A percentile compares a stretch with the other conserved stretches of the same genome.
Evolutionary conservation across 2,797 vertebrate genomes (phyloP).

Genomic region (Pipistrellus pipistrellus): DNA sequence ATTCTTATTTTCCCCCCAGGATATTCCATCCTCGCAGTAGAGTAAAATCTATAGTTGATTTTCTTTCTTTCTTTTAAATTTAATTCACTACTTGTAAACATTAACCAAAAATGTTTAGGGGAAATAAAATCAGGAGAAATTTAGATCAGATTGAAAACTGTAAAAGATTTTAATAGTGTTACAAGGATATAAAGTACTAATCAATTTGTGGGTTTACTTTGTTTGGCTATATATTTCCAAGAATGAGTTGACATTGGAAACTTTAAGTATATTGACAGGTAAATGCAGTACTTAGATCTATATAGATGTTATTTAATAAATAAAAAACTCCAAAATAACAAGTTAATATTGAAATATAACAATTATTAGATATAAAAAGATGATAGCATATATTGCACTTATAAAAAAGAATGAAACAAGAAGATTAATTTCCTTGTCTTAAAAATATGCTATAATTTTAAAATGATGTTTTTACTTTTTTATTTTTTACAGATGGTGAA

Average conservation of each 20-base stretch:
- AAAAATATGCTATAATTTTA: conserved; percentile 25
- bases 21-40: background rate
- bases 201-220: conserved; percentile 15
- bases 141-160: background rate
- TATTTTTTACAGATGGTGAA: conserved; percentile 56
- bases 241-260: background rate
- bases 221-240: background rate
- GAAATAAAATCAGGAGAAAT: conserved; percentile 51
- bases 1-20: background rate
- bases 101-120: conserved; percentile 46
- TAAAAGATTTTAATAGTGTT: background rate
- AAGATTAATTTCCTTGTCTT: conserved; percentile 35
- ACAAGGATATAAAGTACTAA: background rate
- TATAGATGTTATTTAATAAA: background rate
- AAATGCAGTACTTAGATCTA: conserved; percentile 6
- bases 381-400: background rate
- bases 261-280: background rate
- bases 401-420: background rate
- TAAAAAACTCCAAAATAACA: background rate
- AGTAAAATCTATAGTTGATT: background rate
- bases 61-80: background rate
- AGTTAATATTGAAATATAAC: conserved; percentile 21
- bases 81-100: conserved; percentile 26
- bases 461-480: conserved; percentile 31
- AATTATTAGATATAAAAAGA: background rate